phyloP scores from a whole-genome alignment of 2,888 invertebrate species.

The Linyphia triangularis region DNA sequence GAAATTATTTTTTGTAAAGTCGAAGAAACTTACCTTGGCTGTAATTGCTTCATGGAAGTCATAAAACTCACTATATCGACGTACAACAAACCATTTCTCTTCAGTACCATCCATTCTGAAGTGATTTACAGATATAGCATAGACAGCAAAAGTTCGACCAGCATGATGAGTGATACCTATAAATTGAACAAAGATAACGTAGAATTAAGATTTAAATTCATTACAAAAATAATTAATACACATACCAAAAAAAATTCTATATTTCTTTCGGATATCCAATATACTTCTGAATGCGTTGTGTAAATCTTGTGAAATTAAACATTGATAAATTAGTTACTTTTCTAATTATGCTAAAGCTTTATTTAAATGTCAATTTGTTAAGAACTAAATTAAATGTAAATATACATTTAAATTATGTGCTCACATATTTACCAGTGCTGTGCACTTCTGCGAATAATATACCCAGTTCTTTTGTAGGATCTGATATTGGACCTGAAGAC shows the following conservation, averaged over 20 bases:
- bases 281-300: too few relatives aligned
- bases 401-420: slow-evolving; percentile 4
- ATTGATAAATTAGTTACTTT: too few relatives aligned
- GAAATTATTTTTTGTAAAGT: neutral
- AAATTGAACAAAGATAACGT: too few relatives aligned
- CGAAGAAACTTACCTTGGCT: slow-evolving; percentile 79
- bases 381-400: neutral
- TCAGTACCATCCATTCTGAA: slow-evolving; percentile 83
- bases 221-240: neutral
- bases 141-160: slow-evolving; percentile 92
- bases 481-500: slow-evolving; percentile 42
- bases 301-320: too few relatives aligned
- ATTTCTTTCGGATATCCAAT: too few relatives aligned
- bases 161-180: slow-evolving; percentile 88
- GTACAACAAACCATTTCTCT: slow-evolving; percentile 93
- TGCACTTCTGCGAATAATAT: slow-evolving; percentile 71
- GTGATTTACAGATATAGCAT: slow-evolving; percentile 90
- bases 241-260: neutral
- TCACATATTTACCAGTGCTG: slow-evolving; percentile 74
- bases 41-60: slow-evolving; percentile 91
- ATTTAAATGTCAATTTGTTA: neutral
- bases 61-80: slow-evolving; percentile 96
- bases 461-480: slow-evolving; percentile 63
- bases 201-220: too few relatives aligned
- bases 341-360: neutral